A percentile compares a stretch with the other conserved stretches of the same genome.
phyloP scores from a whole-genome alignment of 1,140 invertebrate species.

The Lepidostoma basale region DNA sequence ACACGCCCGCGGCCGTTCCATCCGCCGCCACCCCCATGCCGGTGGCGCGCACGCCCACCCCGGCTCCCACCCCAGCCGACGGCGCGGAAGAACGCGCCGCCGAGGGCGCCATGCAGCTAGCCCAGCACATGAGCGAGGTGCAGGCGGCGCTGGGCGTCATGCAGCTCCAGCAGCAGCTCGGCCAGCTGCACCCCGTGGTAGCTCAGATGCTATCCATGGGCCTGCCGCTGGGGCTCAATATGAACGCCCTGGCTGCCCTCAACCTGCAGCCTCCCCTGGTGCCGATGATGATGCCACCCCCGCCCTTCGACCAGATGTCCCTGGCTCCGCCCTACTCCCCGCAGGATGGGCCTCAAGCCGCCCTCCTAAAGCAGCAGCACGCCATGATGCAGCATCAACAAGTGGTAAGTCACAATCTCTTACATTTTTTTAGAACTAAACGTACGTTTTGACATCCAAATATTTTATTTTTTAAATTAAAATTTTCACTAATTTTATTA shows the following conservation, averaged over 20 bases:
- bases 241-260: slow-evolving; percentile 84
- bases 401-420: slow-evolving; percentile 67
- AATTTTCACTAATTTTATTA: neutral
- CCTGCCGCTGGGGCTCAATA: slow-evolving; percentile 82
- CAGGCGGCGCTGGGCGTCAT: slow-evolving; percentile 86
- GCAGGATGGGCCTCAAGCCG: slow-evolving; percentile 57
- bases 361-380: slow-evolving; percentile 73
- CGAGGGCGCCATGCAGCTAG: slow-evolving; percentile 62
- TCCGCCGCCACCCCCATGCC: slow-evolving; percentile 1
- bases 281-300: slow-evolving; percentile 88
- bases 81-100: slow-evolving; percentile 49
- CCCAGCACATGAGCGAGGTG: slow-evolving; percentile 84
- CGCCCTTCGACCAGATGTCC: slow-evolving; percentile 70
- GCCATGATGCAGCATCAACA: slow-evolving; percentile 71
- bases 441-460: neutral
- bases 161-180: slow-evolving; percentile 85
- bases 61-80: slow-evolving; percentile 38
- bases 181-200: slow-evolving; percentile 76
- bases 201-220: slow-evolving; percentile 73
- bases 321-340: slow-evolving; percentile 61
- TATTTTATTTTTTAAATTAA: neutral
- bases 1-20: slow-evolving; percentile 43
- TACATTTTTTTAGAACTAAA: neutral
- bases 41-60: slow-evolving; percentile 19
- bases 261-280: slow-evolving; percentile 86